These are phyloP conservation scores for Actenoides lindsayi DNA, from an alignment of 2,113 vertebrate species.

Conservation along the genomic window DNA sequence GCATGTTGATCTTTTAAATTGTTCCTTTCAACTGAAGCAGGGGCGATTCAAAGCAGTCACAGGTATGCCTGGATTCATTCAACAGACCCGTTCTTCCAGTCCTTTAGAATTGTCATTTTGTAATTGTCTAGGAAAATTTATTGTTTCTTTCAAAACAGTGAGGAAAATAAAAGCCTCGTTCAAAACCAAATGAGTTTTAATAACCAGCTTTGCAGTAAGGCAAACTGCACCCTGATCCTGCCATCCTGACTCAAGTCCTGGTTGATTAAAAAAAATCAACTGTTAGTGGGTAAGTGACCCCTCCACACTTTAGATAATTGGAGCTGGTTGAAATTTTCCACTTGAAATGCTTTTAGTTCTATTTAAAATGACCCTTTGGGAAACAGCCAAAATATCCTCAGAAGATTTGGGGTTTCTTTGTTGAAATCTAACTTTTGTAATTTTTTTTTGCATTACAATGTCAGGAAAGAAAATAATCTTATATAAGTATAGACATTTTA, in stretches of 20 bases:
- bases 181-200: constrained; percentile 29
- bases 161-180: background rate
- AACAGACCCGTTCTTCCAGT: constrained; percentile 12
- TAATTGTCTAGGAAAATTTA: constrained; percentile 30
- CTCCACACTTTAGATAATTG: background rate
- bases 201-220: background rate
- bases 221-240: background rate
- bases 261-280: background rate
- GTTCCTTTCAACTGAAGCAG: background rate
- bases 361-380: background rate
- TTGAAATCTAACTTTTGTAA: background rate
- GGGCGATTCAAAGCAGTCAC: background rate
- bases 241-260: background rate
- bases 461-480: background rate
- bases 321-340: background rate
- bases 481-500: background rate
- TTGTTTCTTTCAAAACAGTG: constrained; percentile 41
- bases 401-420: background rate
- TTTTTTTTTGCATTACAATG: background rate
- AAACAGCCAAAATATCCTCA: background rate
- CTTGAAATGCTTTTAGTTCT: background rate
- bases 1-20: background rate
- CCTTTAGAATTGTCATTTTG: background rate
- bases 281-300: background rate
- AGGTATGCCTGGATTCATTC: constrained; percentile 3